Evolutionary conservation across 2,888 invertebrate species (phyloP), one percentile per base, ranked within the genome.

Genomic region (Synergus laeviventris): DNA sequence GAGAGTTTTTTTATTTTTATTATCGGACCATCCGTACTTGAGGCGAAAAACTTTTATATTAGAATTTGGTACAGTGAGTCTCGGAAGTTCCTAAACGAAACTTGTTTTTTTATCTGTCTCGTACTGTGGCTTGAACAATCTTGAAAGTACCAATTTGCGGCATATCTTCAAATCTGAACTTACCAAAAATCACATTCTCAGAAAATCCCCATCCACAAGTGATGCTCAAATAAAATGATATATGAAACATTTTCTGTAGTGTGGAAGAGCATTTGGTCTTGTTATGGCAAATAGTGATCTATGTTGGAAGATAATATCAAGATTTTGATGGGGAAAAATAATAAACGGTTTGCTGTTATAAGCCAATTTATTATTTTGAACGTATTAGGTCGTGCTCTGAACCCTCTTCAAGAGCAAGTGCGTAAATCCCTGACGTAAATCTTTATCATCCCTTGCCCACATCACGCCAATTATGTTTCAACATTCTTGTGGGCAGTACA

Each of bases 351-450:
- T 24, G 24, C 24, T 59, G 4, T 59, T 59, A 24, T 24, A 24
- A 59, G 18, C 54, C 36, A 61, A 61, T 61, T 61, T 61, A 16
- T 61, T 61, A 61, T 61, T 31, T 36, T n/a, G 36, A 36, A 61
- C 61, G 31, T 18, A 2, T 18, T 11, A 54, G 62, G 36, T 39
- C 18, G 62, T 39, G 4, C 18, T 39, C 38, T 18, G n/a, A 62
- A 62, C 62, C 62, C 18, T 62, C 62, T 38, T 62, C n/a, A 62
- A 11, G 16, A 62, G 62, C 36, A 62, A 39, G 38, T 38, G n/a
- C 62, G 18, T 38, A n/a, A 64, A 64, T 42, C 42, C 62, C n/a
- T 64, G 14, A 64, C 42, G 42, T 64, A 64, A 42, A 64, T 64
- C 42, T 42, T 64, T 64, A 42, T 64, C 42, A 42, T 64, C 64